Evolutionary conservation across 1,140 invertebrate species (phyloP), one percentile per base, ranked within the genome.

Genomic region (Dolichoris vasculosae): DNA sequence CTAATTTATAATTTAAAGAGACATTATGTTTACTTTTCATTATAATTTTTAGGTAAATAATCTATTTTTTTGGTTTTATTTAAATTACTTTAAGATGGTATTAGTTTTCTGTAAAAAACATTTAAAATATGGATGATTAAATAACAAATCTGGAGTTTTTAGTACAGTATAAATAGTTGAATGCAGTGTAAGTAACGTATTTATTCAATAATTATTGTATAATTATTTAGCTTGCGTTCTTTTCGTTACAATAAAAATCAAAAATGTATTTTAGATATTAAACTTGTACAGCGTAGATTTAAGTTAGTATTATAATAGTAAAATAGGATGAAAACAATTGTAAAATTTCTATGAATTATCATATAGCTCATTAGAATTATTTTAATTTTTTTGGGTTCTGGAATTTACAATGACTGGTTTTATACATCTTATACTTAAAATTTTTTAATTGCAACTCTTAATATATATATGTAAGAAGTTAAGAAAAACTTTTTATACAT

Each of bases 251-350:
- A 67, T 30, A 7, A 83, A 43, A 76, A 63, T 59, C 9, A 43
- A 73, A 38, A 43, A 38, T 9, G 9, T 38, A 77, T 40, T 64
- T 76, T 48, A 77, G 15, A 83, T 32, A 48, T n/a, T 63, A 77
- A 3, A 46, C 3, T 83, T 83, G 82, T 77, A 83, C 82, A 83
- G 82, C 13, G 13, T 83, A 83, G 73, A 26, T n/a, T 77, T 67
- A 83, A 83, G 59, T 43, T 73, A n/a, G 30, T 77, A 67, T 67
- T 48, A 51, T 9, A 48, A 83, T 64, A 77, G 55, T 40, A 76
- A 83, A 76, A 77, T 3, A 69, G 55, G 71, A 46, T 76, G 82
- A 75, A 63, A 43, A 83, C 23, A 63, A 67, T 46, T 15, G 30
- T 35, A 26, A 30, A 38, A 40, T 30, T 35, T 63, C 6, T 75